Conservation (phyloP, 2,888 invertebrate genomes). For the Cephus pygmeus region DNA sequence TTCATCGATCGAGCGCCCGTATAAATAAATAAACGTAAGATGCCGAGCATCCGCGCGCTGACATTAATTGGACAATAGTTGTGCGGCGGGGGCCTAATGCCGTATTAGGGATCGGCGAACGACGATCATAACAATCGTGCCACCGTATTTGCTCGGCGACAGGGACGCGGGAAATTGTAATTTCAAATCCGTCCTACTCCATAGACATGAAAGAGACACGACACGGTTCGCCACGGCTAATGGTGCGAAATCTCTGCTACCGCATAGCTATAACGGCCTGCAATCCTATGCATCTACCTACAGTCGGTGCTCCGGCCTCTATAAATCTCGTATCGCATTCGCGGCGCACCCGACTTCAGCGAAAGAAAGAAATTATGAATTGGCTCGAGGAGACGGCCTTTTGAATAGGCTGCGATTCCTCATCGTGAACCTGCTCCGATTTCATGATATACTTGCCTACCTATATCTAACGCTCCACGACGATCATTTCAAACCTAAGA, state of each 20-base stretch:
- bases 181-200: constrained; percentile 42
- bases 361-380: not conserved
- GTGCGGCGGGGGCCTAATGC: constrained; percentile 15
- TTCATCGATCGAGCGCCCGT: constrained; percentile 14
- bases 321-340: not conserved
- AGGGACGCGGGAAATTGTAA: constrained; percentile 39
- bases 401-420: not conserved
- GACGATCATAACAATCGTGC: constrained; percentile 34
- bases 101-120: constrained; percentile 17
- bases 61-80: constrained; percentile 44
- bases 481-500: not conserved
- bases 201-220: constrained; percentile 36
- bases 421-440: not conserved
- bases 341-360: not conserved
- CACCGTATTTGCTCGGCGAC: constrained; percentile 25
- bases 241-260: constrained; percentile 33
- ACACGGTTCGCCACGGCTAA: constrained; percentile 27
- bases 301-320: not conserved
- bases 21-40: constrained; percentile 17
- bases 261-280: constrained; percentile 1
- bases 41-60: constrained; percentile 20
- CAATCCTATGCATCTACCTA: not conserved
- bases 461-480: not conserved
- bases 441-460: not conserved
- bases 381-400: not conserved